phyloP scores from a whole-genome alignment of 37 sponge, comb jelly and placozoan genomes.

The Eunapius fragilis region DNA sequence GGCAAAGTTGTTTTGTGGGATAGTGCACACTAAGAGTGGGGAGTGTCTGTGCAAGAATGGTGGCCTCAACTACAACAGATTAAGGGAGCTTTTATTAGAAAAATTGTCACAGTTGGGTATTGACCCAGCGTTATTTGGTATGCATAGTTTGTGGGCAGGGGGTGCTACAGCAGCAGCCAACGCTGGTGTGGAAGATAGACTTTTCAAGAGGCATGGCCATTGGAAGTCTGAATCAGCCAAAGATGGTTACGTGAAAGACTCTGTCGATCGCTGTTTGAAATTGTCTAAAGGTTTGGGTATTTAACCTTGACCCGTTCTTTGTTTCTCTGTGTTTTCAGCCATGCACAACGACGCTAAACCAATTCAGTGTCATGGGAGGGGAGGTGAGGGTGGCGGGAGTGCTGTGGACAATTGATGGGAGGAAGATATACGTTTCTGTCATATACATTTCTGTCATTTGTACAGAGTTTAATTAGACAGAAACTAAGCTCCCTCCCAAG shows the following conservation, averaged over 20 bases:
- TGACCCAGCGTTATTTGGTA: neutral
- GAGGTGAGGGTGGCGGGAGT: no score
- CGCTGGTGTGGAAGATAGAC: conserved; percentile 3
- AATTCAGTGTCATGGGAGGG: no score
- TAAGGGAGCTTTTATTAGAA: neutral
- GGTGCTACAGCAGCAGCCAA: conserved; percentile 13
- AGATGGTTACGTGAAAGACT: conserved; percentile 5
- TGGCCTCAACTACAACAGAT: neutral
- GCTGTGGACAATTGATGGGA: no score
- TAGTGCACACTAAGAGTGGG: neutral
- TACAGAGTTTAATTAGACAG: no score
- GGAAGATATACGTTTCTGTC: no score
- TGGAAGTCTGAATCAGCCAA: conserved; percentile 20
- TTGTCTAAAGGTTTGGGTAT: neutral
- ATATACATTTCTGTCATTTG: no score
- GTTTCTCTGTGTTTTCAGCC: no score
- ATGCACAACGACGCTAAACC: no score
- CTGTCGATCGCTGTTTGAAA: neutral
- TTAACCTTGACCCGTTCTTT: no score
- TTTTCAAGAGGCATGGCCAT: conserved; percentile 17
- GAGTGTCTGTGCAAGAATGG: neutral
- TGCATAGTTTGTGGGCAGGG: conserved; percentile 9
- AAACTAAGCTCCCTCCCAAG: no score
- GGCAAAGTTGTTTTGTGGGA: neutral
- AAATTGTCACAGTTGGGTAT: neutral